Conservation (phyloP, 2,113 vertebrate genomes). For the Aptenodytes patagonicus region DNA sequence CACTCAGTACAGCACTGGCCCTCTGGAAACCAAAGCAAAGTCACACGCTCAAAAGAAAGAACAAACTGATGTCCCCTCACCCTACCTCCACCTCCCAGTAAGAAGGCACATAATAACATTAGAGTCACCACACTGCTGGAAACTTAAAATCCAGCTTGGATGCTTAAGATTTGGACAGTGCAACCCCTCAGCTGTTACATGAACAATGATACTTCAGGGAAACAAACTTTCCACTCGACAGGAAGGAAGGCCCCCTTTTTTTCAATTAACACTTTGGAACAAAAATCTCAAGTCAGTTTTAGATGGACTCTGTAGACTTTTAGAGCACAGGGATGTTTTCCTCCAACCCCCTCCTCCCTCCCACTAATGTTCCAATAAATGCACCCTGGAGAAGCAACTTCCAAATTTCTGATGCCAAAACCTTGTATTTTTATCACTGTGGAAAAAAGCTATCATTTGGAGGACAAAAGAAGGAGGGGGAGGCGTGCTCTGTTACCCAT, state of each 20-base stretch:
- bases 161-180: neutral
- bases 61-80: neutral
- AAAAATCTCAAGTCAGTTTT: neutral
- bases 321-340: neutral
- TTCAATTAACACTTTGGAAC: neutral
- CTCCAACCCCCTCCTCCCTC: neutral
- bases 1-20: neutral
- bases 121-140: neutral
- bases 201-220: neutral
- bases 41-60: neutral
- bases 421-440: neutral
- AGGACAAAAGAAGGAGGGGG: accelerated
- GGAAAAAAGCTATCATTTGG: neutral
- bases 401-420: neutral
- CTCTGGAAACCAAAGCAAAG: neutral
- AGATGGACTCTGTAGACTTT: neutral
- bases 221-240: neutral
- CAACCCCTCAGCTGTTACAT: neutral
- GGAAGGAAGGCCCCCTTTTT: neutral
- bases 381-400: neutral
- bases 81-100: neutral
- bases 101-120: neutral
- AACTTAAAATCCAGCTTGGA: neutral
- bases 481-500: neutral
- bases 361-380: neutral